Conservation (phyloP, 2,113 vertebrate genomes). For the Engraulis encrasicolus region DNA sequence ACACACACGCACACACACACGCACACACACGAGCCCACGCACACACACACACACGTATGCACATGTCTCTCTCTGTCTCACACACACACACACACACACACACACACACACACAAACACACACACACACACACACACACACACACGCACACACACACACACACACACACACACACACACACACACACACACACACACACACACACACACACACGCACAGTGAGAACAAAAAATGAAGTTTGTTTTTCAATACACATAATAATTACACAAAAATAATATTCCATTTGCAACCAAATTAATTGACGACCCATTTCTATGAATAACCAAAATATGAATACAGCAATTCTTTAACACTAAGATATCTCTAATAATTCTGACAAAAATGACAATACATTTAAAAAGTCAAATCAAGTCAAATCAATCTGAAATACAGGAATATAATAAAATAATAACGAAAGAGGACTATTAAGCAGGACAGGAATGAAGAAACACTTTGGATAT, state of each 20-base stretch:
- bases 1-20: conserved; percentile 37
- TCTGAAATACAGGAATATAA: not conserved
- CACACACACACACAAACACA: conserved; percentile 36
- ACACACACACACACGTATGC: conserved; percentile 41
- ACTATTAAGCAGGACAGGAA: not conserved
- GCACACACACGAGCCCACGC: conserved; percentile 83
- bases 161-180: conserved; percentile 36
- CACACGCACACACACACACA: conserved; percentile 43
- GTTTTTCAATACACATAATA: no score
- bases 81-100: conserved; percentile 36
- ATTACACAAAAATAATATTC: no score
- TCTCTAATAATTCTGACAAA: no score
- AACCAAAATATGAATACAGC: no score
- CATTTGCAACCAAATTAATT: no score
- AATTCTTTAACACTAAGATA: no score
- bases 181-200: conserved; percentile 37
- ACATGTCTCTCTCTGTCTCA: no score
- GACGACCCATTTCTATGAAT: no score
- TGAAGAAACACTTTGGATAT: not conserved
- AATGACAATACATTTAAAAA: no score
- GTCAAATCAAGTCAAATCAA: no score
- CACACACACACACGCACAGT: conserved; percentile 38
- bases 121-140: conserved; percentile 42
- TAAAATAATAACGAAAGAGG: not conserved
- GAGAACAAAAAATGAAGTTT: no score